A percentile compares a stretch with the other conserved stretches of the same genome.
Evolutionary conservation across 1,140 invertebrate species (phyloP).

Genomic region (Muscidifurax raptorellus): DNA sequence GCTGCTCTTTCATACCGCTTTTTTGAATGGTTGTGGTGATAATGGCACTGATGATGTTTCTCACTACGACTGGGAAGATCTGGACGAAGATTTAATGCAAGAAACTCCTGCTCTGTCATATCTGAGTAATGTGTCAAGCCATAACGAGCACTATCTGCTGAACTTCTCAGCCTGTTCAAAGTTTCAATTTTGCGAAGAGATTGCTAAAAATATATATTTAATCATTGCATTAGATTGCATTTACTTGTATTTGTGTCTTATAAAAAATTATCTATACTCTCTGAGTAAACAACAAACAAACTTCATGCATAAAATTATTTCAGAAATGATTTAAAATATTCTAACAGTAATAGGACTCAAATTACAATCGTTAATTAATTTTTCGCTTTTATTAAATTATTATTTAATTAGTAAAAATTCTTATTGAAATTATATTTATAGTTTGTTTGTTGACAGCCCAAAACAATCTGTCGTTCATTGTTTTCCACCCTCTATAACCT

Average conservation of each 20-base stretch:
- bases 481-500: neutral
- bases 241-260: neutral
- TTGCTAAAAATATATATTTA: slow-evolving; percentile 69
- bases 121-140: slow-evolving; percentile 86
- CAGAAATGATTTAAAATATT: neutral
- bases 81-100: slow-evolving; percentile 73
- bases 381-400: too few species aligned
- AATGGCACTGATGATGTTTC: slow-evolving; percentile 60
- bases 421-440: too few species aligned
- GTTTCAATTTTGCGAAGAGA: slow-evolving; percentile 79
- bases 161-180: slow-evolving; percentile 78
- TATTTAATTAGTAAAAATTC: too few species aligned
- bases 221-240: neutral
- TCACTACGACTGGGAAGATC: slow-evolving; percentile 61
- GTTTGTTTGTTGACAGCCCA: neutral
- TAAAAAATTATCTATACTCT: neutral
- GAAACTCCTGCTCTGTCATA: slow-evolving; percentile 83
- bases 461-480: neutral
- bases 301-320: neutral
- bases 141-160: slow-evolving; percentile 79
- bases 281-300: neutral
- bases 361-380: too few species aligned
- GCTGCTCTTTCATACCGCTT: slow-evolving; percentile 61
- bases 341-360: neutral
- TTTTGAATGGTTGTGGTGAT: slow-evolving; percentile 59